Evolutionary conservation across 2,888 invertebrate genomes (phyloP).

Genomic region (Elegia similella): DNA sequence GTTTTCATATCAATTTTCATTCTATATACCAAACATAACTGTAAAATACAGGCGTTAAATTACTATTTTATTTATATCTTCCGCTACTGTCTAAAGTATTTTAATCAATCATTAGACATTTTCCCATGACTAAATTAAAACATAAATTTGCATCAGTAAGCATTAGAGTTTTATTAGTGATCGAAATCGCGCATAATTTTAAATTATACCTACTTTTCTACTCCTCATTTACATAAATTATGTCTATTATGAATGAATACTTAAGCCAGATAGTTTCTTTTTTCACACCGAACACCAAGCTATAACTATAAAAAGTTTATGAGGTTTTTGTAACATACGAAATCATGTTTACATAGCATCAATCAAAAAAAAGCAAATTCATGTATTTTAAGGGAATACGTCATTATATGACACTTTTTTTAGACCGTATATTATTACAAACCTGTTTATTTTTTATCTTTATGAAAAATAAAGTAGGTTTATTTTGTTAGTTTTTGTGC

Average conservation of each 20-base stretch:
- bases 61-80: background rate
- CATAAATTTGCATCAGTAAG: slow-evolving; percentile 9
- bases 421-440: too few relatives aligned
- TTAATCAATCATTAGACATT: background rate
- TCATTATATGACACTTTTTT: too few relatives aligned
- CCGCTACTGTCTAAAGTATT: background rate
- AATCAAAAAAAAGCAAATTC: too few relatives aligned
- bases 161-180: slow-evolving; percentile 16
- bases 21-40: background rate
- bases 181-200: slow-evolving; percentile 12
- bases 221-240: background rate
- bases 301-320: too few relatives aligned
- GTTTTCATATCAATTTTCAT: background rate
- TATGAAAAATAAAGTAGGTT: too few relatives aligned
- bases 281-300: background rate
- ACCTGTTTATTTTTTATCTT: too few relatives aligned
- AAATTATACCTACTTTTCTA: background rate
- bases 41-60: background rate
- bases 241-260: background rate
- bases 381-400: too few relatives aligned
- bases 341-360: too few relatives aligned
- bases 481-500: too few relatives aligned
- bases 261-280: background rate
- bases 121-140: slow-evolving; percentile 14
- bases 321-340: too few relatives aligned